These are phyloP conservation scores for Entomobrya multifasciata DNA, from an alignment of 2,888 invertebrate genomes.

Conservation along the genomic window DNA sequence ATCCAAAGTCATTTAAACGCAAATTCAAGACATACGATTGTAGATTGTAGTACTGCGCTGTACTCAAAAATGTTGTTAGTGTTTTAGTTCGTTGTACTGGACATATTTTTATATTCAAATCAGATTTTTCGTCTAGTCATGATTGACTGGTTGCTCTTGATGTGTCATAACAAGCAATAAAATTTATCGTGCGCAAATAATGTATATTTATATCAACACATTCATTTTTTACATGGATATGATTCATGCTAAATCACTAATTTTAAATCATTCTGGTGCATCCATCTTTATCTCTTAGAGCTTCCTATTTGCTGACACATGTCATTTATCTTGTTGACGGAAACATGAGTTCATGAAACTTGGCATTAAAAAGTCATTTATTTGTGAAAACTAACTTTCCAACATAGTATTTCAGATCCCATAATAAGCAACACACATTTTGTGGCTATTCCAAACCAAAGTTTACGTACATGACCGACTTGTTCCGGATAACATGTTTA, in stretches of 20 bases:
- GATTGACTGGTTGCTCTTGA: not conserved
- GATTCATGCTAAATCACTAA: too few relatives aligned
- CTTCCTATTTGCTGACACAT: not conserved
- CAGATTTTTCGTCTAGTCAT: not conserved
- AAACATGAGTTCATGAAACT: not conserved
- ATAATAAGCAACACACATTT: too few relatives aligned
- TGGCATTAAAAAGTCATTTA: too few relatives aligned
- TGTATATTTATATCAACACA: too few relatives aligned
- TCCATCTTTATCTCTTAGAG: not conserved
- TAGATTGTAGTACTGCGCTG: not conserved
- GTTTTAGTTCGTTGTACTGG: not conserved
- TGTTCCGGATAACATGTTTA: constrained; percentile 1
- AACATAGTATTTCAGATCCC: too few relatives aligned
- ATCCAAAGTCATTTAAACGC: too few relatives aligned
- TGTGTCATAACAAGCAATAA: not conserved
- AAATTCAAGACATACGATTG: too few relatives aligned
- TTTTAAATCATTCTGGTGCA: too few relatives aligned
- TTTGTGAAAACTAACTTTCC: too few relatives aligned
- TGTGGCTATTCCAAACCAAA: not conserved
- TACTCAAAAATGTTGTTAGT: not conserved
- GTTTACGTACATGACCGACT: not conserved
- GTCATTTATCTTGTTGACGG: not conserved
- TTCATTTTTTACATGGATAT: too few relatives aligned
- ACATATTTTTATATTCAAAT: not conserved
- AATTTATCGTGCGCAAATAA: not conserved